Base-by-base conservation (phyloP, 2,888 invertebrate genomes). In the Pristionchus mayeri region DNA sequence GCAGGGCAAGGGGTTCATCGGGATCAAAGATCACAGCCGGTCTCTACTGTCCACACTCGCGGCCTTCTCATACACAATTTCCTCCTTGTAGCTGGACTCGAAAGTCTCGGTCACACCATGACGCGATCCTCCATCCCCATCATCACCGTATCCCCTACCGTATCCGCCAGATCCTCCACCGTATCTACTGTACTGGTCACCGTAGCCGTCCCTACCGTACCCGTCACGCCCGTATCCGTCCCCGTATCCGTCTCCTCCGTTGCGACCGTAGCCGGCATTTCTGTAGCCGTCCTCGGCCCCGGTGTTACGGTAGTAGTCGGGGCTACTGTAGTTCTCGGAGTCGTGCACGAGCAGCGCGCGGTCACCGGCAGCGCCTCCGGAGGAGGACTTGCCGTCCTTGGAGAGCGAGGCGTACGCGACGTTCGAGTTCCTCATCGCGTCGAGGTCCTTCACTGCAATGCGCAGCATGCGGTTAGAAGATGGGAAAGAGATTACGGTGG, bases 71-170 rank as follows among this genome's bases (percentile, higher is more conserved):
- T 90, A 89, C 57, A 88, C 88, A 34, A 91, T 91, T 83, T 92
- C 92, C 87, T 91, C 90, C 76, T 91, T 91, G 85, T 89, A 92
- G 83, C 88, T 89, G 86, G 91, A 91, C 86, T 92, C 92, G 81
- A 90, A 90, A 37, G 90, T 91, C 85, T 92, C 92, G 85, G 90
- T 90, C 85, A 91, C 88, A 27, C 89, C 88, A 21, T 88, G 88
- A 27, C 88, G 86, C 82, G 87, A 81, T 60, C 86, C 86, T 30
- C 87, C 88, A 50, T 84, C 87, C 24, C 85, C 88, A 84, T 86
- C 87, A 40, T 50, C 50, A 44, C 50, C 81, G 40, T 30, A 76
- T 24, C 86, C 27, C 54, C 85, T 48, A 52, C 86, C 78, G 75
- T 87, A 86, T 3, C 82, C 82, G 63, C 71, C 40, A 40, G 71